These are phyloP conservation scores for Thamnaconus septentrionalis DNA, from an alignment of 2,113 vertebrate species.

Conservation along the genomic window DNA sequence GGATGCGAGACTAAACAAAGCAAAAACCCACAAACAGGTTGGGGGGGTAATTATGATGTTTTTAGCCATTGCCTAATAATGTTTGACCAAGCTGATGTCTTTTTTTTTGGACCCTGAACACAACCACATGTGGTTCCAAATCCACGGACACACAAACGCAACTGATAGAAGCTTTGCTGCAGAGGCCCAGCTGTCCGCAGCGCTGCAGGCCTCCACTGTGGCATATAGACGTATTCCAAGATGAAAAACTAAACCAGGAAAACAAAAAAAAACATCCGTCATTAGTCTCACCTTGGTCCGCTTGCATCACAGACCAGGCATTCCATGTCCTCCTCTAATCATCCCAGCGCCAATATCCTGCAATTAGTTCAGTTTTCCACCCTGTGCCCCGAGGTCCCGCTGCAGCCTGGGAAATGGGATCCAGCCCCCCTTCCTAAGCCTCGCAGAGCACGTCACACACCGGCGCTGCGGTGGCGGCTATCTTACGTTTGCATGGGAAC, in stretches of 20 bases:
- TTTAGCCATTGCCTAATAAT: no score
- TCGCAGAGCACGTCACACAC: constrained; percentile 53
- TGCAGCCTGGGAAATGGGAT: constrained; percentile 87
- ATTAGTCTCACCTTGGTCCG: constrained; percentile 82
- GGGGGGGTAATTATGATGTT: no score
- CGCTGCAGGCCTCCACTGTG: constrained; percentile 30
- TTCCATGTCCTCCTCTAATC: constrained; percentile 92
- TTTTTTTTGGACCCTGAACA: no score
- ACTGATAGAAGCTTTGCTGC: constrained; percentile 1
- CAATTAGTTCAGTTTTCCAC: constrained; percentile 92
- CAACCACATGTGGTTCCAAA: no score
- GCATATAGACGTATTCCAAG: constrained; percentile 62
- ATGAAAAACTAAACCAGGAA: constrained; percentile 1
- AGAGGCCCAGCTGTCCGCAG: neutral
- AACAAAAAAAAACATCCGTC: constrained; percentile 65
- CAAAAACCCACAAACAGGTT: no score
- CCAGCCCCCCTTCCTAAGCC: constrained; percentile 76
- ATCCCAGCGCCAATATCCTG: constrained; percentile 93
- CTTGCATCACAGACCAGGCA: constrained; percentile 93
- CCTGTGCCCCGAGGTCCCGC: constrained; percentile 84
- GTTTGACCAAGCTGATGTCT: no score
- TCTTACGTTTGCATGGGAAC: constrained; percentile 68
- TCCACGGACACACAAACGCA: constrained; percentile 9
- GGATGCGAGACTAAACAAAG: no score
- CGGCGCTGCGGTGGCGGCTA: constrained; percentile 60